Evolutionary conservation across 2,797 vertebrate genomes (phyloP), one percentile per base, ranked within the genome.

Genomic region (Lutjanus argentimaculatus): DNA sequence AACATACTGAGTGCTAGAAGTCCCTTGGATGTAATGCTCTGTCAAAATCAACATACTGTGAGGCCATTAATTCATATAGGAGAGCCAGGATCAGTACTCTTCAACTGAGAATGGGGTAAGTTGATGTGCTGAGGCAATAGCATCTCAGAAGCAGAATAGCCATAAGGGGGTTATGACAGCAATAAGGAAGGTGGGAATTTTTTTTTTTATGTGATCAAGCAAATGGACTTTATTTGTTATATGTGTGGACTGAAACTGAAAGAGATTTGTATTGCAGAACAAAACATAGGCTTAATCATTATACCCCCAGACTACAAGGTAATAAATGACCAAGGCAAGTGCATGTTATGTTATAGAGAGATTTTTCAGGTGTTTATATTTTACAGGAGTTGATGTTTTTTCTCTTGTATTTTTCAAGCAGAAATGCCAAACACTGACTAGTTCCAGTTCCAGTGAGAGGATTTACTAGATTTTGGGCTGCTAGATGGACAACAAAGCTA

Each of bases 131-230:
- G 79, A 76, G 46, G 61, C 53, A 11, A 59, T 75, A 64, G 64
- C 71, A 75, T 80, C 80, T 89, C 53, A 65, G 51, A 59, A 53
- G 21, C 67, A 36, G 67, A 46, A 7, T 9, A 57, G 42, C 45
- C 19, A 4, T 1, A 15, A 61, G 49, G 21, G 8, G 25, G 12
- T 25, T n/a, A n/a, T 30, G 4, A 51, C 8, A 42, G 48, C 15
- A 69, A 30, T 57, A 52, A 40, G 53, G 42, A 7, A 52, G 62
- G 51, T n/a, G 9, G 30, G 17, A 22, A 30, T 2, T 2, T 2
- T 2, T 4, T 30, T 30, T 30, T 30, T 30, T 4, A 30, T 30
- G 4, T 30, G 25, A 4, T 30, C 25, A 30, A 30, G 25, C 25
- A 30, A 2, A 30, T 30, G 25, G 2, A 30, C 25, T 30, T 30